phyloP scores from a whole-genome alignment of 2,797 vertebrate species.

The Galago senegalensis region DNA sequence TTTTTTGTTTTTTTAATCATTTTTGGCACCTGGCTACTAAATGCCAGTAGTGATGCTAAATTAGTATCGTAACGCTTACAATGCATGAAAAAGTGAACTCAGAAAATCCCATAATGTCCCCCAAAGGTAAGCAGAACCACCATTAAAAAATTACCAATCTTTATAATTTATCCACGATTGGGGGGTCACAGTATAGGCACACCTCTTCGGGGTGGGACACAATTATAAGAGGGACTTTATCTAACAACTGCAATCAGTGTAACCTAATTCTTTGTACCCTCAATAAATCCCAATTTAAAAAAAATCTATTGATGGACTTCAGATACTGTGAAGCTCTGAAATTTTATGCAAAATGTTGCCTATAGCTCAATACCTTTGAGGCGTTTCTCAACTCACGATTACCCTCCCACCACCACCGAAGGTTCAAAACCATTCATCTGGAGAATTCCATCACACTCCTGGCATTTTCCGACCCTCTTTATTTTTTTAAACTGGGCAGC shows the following conservation, averaged over 20 bases:
- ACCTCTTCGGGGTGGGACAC: too few relatives aligned
- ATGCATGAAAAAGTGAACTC: neutral
- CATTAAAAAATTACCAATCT: accelerated
- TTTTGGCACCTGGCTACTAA: neutral
- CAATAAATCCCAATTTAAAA: too few relatives aligned
- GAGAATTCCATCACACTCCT: accelerated
- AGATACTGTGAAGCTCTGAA: neutral
- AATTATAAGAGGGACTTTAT: too few relatives aligned
- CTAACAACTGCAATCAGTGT: too few relatives aligned
- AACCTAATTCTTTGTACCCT: too few relatives aligned
- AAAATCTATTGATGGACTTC: too few relatives aligned
- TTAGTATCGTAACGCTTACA: neutral
- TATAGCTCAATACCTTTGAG: accelerated
- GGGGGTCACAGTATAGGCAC: too few relatives aligned
- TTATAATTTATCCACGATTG: too few relatives aligned
- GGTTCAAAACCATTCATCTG: accelerated
- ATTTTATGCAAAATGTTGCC: neutral
- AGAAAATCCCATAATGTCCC: neutral
- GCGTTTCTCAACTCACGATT: neutral
- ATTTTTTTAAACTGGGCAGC: neutral
- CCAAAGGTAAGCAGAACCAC: neutral
- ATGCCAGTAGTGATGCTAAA: accelerated
- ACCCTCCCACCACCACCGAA: accelerated
- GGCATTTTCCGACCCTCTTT: neutral
- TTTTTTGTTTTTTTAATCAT: neutral